Percentiles rank a stretch among this genome's conserved stretches.
Evolutionary conservation across 2,888 invertebrate genomes (phyloP).

Genomic region (Eilema caniola): DNA sequence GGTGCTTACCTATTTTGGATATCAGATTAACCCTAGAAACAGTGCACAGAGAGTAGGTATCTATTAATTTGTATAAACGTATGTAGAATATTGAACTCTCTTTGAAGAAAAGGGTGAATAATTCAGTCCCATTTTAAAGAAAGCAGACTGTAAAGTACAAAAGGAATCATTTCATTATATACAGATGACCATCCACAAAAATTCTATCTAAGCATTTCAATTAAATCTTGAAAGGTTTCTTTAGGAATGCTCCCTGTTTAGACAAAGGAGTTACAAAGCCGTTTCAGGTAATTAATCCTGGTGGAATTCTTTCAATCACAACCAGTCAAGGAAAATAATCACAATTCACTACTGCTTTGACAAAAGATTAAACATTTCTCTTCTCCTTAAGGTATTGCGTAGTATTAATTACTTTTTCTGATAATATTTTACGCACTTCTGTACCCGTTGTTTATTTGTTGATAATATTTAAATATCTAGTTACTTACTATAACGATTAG

Average conservation of each 20-base stretch:
- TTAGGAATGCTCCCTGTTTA: constrained; percentile 67
- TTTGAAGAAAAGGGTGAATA: neutral
- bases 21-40: neutral
- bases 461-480: neutral
- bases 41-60: too few relatives aligned
- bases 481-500: too few relatives aligned
- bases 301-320: constrained; percentile 73
- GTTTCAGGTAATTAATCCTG: constrained; percentile 78
- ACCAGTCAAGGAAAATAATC: constrained; percentile 68
- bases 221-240: constrained; percentile 73
- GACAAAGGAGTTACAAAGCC: constrained; percentile 74
- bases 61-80: too few relatives aligned
- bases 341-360: constrained; percentile 60
- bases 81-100: too few relatives aligned
- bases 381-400: constrained; percentile 42
- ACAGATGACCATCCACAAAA: constrained; percentile 60
- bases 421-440: constrained; percentile 2
- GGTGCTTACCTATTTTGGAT: neutral
- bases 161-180: constrained; percentile 49
- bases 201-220: constrained; percentile 71
- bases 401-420: constrained; percentile 20
- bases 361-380: constrained; percentile 62
- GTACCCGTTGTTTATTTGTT: neutral
- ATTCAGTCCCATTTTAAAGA: constrained; percentile 5
- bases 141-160: constrained; percentile 20